Conservation (phyloP, 2,888 invertebrate species). For the Dicycla oo region DNA sequence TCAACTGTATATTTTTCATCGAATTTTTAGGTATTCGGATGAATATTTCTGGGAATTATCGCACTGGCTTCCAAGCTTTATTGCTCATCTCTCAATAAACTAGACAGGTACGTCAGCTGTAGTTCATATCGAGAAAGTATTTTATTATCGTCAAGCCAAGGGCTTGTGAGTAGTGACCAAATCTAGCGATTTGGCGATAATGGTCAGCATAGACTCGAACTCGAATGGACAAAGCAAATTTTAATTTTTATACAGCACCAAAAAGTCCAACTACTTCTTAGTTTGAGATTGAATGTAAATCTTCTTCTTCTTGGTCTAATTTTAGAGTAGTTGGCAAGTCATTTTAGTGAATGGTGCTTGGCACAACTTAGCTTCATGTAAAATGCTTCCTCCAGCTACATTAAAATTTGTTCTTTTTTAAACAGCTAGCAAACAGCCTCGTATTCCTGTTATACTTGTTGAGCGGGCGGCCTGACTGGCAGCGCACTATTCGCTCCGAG, state of each 20-base stretch:
- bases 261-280: neutral
- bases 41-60: constrained; percentile 12
- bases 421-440: constrained; percentile 94
- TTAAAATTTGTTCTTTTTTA: constrained; percentile 19
- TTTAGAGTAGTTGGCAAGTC: neutral
- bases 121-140: neutral
- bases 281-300: constrained; percentile 4
- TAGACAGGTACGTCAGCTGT: neutral
- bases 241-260: too few species aligned
- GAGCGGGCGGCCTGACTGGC: constrained; percentile 92
- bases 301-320: too few species aligned
- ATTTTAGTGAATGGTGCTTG: neutral
- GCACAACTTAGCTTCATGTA: neutral
- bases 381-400: neutral
- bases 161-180: neutral
- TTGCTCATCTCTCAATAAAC: neutral
- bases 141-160: neutral
- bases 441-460: constrained; percentile 94
- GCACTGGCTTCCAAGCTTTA: neutral
- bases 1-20: neutral
- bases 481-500: constrained; percentile 92
- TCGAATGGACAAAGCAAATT: neutral
- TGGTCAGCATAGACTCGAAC: neutral
- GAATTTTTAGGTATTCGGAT: neutral
- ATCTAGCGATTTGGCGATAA: neutral